Conservation (phyloP, 2,888 invertebrate genomes). For the Portevinia maculata region DNA sequence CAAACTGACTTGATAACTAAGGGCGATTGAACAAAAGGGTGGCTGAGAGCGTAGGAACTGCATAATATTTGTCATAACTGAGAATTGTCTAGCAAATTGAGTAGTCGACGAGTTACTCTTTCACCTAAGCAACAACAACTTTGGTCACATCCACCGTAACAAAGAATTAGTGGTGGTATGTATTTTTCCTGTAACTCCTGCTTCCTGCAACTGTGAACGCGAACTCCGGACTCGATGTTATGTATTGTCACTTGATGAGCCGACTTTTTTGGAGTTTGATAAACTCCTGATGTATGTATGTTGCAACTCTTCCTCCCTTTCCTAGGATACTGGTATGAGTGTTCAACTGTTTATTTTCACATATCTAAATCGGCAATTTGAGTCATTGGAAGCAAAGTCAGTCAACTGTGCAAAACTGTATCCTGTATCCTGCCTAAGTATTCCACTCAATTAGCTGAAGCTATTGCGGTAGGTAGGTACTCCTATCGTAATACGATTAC, state of each 20-base stretch:
- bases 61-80: constrained; percentile 2
- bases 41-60: neutral
- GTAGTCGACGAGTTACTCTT: constrained; percentile 4
- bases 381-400: constrained; percentile 17
- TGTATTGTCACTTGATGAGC: constrained; percentile 24
- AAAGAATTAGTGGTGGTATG: constrained; percentile 1
- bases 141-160: neutral
- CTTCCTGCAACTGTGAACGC: neutral
- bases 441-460: constrained; percentile 50
- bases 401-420: constrained; percentile 27
- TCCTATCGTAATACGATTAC: constrained; percentile 42
- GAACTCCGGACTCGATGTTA: neutral
- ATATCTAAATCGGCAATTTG: neutral
- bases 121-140: neutral
- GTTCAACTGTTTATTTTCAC: constrained; percentile 5
- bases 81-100: constrained; percentile 30
- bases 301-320: neutral
- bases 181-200: neutral
- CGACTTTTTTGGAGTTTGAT: neutral
- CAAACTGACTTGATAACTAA: neutral
- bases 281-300: constrained; percentile 1
- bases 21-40: constrained; percentile 8
- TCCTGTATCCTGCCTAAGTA: constrained; percentile 22
- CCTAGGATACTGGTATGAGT: neutral
- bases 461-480: constrained; percentile 42